Conservation (phyloP, 2,113 vertebrate genomes). For the Salminus brasiliensis region DNA sequence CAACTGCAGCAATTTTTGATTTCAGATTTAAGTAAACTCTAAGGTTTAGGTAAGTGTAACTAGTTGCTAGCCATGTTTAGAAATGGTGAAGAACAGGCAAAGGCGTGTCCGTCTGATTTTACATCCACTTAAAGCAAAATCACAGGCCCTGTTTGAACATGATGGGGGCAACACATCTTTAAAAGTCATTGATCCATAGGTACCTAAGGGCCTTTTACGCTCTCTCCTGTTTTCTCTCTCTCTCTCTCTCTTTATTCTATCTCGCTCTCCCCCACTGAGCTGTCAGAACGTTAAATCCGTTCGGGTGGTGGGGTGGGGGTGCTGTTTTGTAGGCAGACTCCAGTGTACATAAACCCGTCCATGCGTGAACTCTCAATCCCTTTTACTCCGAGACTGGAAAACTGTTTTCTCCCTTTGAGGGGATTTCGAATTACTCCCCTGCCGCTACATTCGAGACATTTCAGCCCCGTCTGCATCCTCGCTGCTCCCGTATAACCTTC, state of each 20-base stretch:
- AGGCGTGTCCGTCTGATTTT: not conserved
- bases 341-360: constrained; percentile 44
- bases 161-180: not conserved
- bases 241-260: not conserved
- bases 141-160: not conserved
- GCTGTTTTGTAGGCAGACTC: constrained; percentile 25
- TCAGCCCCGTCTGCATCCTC: constrained; percentile 5
- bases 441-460: constrained; percentile 33
- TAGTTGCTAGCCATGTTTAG: not conserved
- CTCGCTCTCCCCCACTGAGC: constrained; percentile 17
- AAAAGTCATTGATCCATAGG: constrained; percentile 27
- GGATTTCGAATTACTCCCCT: constrained; percentile 22
- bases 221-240: not conserved
- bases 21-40: no score
- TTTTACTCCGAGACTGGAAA: constrained; percentile 43
- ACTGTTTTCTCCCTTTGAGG: constrained; percentile 40
- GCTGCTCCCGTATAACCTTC: constrained; percentile 1
- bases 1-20: no score
- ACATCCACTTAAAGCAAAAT: not conserved
- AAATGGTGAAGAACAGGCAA: not conserved
- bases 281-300: constrained; percentile 11
- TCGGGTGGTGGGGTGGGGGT: not conserved
- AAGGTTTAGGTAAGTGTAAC: no score
- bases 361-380: constrained; percentile 52
- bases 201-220: not conserved